phyloP scores from a whole-genome alignment of 2,888 invertebrate species.

The Phytoseiulus persimilis region DNA sequence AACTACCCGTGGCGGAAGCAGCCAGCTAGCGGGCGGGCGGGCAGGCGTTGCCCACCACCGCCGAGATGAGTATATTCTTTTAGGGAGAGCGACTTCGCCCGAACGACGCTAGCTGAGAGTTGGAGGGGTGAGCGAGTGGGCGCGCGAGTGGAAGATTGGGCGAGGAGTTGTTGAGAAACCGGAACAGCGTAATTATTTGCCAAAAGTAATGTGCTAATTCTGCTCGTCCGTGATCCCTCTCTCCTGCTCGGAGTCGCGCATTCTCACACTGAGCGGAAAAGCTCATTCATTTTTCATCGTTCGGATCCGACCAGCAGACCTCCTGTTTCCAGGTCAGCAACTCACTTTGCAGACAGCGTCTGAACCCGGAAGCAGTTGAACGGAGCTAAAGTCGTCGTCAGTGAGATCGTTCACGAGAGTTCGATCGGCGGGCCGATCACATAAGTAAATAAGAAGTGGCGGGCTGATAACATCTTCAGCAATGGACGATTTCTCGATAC shows the following conservation, averaged over 20 bases:
- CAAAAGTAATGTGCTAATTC: background rate
- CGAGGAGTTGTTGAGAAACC: background rate
- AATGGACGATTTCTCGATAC: too few relatives aligned
- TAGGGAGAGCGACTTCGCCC: background rate
- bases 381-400: background rate
- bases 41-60: background rate
- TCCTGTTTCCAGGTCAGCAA: background rate
- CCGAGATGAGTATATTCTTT: background rate
- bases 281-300: background rate
- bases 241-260: background rate
- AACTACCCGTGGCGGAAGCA: conserved; percentile 5
- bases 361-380: background rate
- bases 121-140: background rate
- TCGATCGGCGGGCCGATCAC: too few relatives aligned
- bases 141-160: background rate
- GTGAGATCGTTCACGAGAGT: too few relatives aligned
- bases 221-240: background rate
- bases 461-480: too few relatives aligned
- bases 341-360: background rate
- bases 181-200: background rate
- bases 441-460: too few relatives aligned
- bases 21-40: background rate
- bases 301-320: background rate
- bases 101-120: background rate
- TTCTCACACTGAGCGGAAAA: background rate